These are phyloP conservation scores for Enteromius afrohamiltoni DNA, from an alignment of 2,797 vertebrate species.

Conservation along the genomic window DNA sequence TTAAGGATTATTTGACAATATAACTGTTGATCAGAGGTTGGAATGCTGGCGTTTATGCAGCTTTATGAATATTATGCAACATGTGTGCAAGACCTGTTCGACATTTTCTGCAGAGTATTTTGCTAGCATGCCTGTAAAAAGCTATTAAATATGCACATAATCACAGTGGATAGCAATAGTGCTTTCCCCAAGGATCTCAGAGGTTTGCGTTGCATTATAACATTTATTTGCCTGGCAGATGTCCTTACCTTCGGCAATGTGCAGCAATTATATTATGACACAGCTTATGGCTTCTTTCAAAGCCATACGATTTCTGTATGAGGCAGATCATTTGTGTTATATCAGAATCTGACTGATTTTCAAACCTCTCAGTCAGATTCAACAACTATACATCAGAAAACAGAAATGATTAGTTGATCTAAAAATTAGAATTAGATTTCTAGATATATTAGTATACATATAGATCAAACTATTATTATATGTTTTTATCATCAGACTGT, in stretches of 20 bases:
- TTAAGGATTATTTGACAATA: conserved; percentile 17
- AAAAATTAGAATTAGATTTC: not conserved
- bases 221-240: conserved; percentile 61
- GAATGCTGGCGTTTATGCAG: conserved; percentile 4
- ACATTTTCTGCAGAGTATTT: conserved; percentile 53
- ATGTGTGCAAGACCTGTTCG: conserved; percentile 47
- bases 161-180: conserved; percentile 56
- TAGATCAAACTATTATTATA: not conserved
- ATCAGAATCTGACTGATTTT: conserved; percentile 34
- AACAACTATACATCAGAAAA: not conserved
- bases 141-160: conserved; percentile 62
- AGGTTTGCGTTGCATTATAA: conserved; percentile 58
- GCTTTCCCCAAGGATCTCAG: conserved; percentile 51
- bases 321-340: conserved; percentile 11
- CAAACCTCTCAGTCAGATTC: conserved; percentile 24
- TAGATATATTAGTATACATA: not conserved
- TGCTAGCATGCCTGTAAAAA: conserved; percentile 59
- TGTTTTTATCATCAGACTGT: not conserved
- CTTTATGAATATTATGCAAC: conserved; percentile 43
- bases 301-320: conserved; percentile 17
- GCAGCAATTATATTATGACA: conserved; percentile 54
- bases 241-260: conserved; percentile 60
- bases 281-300: conserved; percentile 49
- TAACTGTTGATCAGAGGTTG: conserved; percentile 28
- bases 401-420: not conserved